Evolutionary conservation across 2,888 invertebrate genomes (phyloP), one percentile per base, ranked within the genome.

Genomic region (Apamea crenata): DNA sequence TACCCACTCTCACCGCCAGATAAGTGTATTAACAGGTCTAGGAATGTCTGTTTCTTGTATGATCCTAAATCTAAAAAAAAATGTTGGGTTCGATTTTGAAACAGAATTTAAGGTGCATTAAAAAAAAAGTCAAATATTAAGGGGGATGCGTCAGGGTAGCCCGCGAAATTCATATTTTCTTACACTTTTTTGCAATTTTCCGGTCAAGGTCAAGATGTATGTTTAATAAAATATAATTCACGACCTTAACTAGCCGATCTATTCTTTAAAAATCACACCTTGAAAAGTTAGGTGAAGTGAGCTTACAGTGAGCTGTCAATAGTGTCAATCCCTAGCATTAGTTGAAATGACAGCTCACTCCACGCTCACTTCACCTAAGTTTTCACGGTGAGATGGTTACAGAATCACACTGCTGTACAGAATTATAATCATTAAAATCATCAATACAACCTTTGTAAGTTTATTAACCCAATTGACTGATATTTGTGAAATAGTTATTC

Each of bases 11-110:
- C 97, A 14, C 95, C 95, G 0, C 97, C 96, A 56, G 97, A 97
- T 8, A 97, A 89, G 29, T 95, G 93, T 83, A 97, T 96, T 25
- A 97, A 90, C 12, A 97, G 91, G 81, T 97, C 97, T 77, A 97
- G 91, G 89, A 97, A 97, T 0, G 97, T 96, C 90, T 96, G 97
- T 47, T 91, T 95, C 82, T 93, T 94, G 83, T 96, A 96, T 50
- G 83, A 86, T 47, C 84, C 89, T 82, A 96, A 86, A 63, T 71
- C 71, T 71, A 61, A 7, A 71, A 12, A 53, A 70, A 4, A 71
- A 21, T 12, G 0, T 61, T 71, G 71, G 61, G 4, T 71, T 36
- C 25, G 6, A 53, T 53, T 53, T 16, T 10, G 6, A 70, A 56
- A 36, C 53, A 36, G 5, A 25, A 53, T 32, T 53, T n/a, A 12